Base-by-base conservation (phyloP, 2,113 vertebrate genomes). In the Campylomormyrus numenius region DNA sequence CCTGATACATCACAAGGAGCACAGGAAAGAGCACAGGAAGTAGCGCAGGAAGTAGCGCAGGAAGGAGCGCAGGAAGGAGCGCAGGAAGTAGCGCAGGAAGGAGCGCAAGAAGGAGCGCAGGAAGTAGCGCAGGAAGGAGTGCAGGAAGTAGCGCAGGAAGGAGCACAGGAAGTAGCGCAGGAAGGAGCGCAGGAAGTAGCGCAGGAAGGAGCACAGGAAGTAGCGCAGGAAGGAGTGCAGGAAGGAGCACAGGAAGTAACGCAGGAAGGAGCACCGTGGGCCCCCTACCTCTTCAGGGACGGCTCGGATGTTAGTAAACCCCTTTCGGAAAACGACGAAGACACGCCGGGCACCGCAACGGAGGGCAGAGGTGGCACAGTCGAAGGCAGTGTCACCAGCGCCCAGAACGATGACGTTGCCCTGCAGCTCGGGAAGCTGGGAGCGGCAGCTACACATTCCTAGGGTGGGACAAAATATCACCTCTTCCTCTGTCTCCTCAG, bases 311-410 rank as follows among this genome's bases (percentile, higher is more conserved):
- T 97, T 96, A 89, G 95, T 97, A 94, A 97, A 97, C 90, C 97
- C 97, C 92, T 97, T 97, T 90, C 97, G 95, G 95, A 97, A 97
- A 92, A 96, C 97, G 87, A 99, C 93, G 49, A 95, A 98, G 31
- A 99, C 98, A 0, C 96, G 96, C 7, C 90, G 96, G 93, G 98
- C 98, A 89, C 98, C 98, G 24, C 98, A 99, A 90, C 98, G 97
- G 70, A 99, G 95, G 70, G 98, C 97, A 13, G 98, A 99, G 45
- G 98, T 99, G 31, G 98, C 97, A 39, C 98, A 99, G 96, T 99
- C 98, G 88, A 99, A 99, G 17, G 98, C 98, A 0, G 98, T 99
- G 96, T 99, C 98, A 85, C 98, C 98, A 1, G 98, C 96, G 48
- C 98, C 98, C 1, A 99, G 95, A 46, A 99, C 97, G 48, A 99